Evolutionary conservation across 2,888 invertebrate species (phyloP), one percentile per base, ranked within the genome.

Genomic region (Aspidapion aeneum): DNA sequence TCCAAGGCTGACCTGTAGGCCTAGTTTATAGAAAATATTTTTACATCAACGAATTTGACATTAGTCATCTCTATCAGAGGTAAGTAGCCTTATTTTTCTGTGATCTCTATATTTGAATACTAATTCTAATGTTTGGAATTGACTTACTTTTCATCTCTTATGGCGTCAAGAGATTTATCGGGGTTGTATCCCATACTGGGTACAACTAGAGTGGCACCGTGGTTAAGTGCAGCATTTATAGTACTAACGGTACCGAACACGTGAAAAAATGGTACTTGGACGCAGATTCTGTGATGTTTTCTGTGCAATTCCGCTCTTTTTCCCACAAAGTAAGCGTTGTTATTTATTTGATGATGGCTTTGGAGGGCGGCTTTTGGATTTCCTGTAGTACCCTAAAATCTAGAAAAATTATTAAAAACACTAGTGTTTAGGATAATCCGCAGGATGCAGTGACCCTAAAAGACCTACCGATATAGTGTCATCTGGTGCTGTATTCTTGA

Each of bases 201-300:
- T 1, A 90, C 68, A 0, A 91, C 84, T 19, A 87, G 60, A 0
- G 89, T 87, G 0, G 83, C 78, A 0, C 89, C 90, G 71, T 84
- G 81, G 21, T 86, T 81, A 20, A 91, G 73, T 5, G 81, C 82
- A 0, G 83, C 80, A 22, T 90, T 71, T 19, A 87, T 81, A 0
- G 86, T 87, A 55, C 87, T 79, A 1, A 88, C 83, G 63, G 88
- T 86, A 0, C 93, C 94, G 75, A 87, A 94, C 48, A 89, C 91
- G 77, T 96, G 95, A 75, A 93, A 94, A 20, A 93, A 81, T 0
- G 94, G 94, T 18, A 91, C 89, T 72, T 90, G 89, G 1, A 87
- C 72, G 67, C 87, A 88, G 62, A 86, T 79, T 63, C 72, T 85
- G 17, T 83, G 80, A 68, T 84, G 80, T 20, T 78, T 82, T 19